phyloP scores from a whole-genome alignment of 2,113 vertebrate species.

The Chelonoidis abingdonii region DNA sequence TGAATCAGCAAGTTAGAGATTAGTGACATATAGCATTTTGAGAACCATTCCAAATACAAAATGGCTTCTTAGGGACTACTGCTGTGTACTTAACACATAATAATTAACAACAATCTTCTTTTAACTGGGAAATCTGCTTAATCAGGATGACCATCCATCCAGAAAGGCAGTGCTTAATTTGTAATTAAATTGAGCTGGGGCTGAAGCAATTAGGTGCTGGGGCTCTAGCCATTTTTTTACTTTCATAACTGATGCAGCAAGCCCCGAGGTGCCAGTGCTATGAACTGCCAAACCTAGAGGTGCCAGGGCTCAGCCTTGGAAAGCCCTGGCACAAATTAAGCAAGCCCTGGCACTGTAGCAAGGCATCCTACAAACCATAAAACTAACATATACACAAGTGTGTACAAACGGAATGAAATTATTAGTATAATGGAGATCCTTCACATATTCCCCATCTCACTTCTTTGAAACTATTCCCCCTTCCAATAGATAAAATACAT shows the following conservation, averaged over 20 bases:
- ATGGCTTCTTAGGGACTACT: background rate
- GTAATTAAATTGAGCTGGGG: too few species aligned
- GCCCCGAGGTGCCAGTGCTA: too few species aligned
- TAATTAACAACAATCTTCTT: background rate
- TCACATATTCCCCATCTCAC: background rate
- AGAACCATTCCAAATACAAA: background rate
- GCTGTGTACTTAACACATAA: background rate
- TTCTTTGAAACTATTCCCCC: background rate
- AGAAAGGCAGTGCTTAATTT: background rate
- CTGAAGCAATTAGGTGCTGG: too few species aligned
- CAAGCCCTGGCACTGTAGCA: too few species aligned
- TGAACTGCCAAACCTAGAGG: too few species aligned
- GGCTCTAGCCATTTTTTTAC: too few species aligned
- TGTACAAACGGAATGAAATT: background rate
- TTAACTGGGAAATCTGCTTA: conserved; percentile 4
- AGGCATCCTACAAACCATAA: background rate
- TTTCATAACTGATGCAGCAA: too few species aligned
- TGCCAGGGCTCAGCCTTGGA: too few species aligned
- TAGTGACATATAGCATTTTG: background rate
- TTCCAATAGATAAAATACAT: too few species aligned
- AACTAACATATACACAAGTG: background rate
- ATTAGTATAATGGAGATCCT: background rate
- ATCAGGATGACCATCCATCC: background rate
- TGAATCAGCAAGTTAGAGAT: conserved; percentile 51
- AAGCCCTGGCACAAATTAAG: too few species aligned